Evolutionary conservation across 1,140 invertebrate genomes (phyloP), one percentile per base, ranked within the genome.

Genomic region (Rhagoletis pomonella): DNA sequence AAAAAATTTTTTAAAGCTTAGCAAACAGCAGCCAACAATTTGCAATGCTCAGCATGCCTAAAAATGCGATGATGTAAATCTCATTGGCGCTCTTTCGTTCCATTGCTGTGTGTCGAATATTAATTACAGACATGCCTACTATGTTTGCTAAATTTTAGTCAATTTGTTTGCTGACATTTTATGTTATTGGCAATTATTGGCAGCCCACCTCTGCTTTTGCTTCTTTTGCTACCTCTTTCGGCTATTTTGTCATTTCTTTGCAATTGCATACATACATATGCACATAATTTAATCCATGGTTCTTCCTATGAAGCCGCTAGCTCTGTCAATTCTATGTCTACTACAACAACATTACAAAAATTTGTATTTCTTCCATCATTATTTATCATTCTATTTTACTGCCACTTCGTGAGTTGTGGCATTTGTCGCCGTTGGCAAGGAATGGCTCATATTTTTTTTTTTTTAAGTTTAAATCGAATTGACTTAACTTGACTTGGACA

Each of bases 341-440:
- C 50, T 55, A 55, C 9, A 6, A 55, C 50, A 9, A 55, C 50
- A n/a, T 55, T 55, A 55, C 1, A 55, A 2, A 12, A 9, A 39
- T 44, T 3, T 44, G 44, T 81, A 81, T 81, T 6, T 19, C 47
- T 81, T 19, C 73, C 3, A 81, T n/a, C 47, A 47, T 4, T 81
- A 58, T 55, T 81, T 19, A 81, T 55, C 9, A 58, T 81, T 81
- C 73, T 81, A 81, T 81, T 81, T 81, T 50, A 81, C 5, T 7
- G 44, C 73, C 55, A 9, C 6, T 81, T 81, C 50, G 47, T 55
- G 47, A 42, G 44, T 19, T 81, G n/a, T 81, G 44, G 17, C 7
- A 81, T 81, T 81, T 81, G 44, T 81, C 50, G 73, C 73, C 73
- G 73, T 55, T 81, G 73, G 73, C 73, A 81, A 19, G 73, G 73